Conservation (phyloP, 2,888 invertebrate species). For the Chirona hameri region DNA sequence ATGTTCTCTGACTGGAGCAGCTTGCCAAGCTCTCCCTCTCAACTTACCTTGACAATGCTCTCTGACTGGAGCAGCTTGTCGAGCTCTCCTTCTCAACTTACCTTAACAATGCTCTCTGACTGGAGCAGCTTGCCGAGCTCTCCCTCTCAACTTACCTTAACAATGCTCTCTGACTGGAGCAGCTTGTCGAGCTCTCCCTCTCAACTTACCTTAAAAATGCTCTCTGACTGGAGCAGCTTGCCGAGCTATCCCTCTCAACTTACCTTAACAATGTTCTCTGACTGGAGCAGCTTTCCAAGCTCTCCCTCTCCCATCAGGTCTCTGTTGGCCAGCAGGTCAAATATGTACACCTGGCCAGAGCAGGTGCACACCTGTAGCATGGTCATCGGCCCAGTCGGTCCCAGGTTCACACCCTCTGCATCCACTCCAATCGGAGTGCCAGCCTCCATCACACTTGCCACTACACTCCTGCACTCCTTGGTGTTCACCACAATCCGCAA, state of each 20-base stretch:
- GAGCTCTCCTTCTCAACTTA: conserved; percentile 68
- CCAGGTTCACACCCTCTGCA: conserved; percentile 89
- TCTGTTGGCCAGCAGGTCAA: conserved; percentile 82
- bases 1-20: conserved; percentile 76
- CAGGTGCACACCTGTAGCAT: conserved; percentile 69
- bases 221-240: conserved; percentile 71
- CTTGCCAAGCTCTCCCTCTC: conserved; percentile 70
- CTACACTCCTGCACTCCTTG: conserved; percentile 71
- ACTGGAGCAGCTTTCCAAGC: conserved; percentile 73
- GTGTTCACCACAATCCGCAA: conserved; percentile 75
- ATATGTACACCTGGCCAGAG: conserved; percentile 76
- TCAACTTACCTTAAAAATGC: conserved; percentile 71
- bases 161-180: conserved; percentile 72
- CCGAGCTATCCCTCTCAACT: conserved; percentile 71
- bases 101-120: conserved; percentile 75
- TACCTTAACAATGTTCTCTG: conserved; percentile 75
- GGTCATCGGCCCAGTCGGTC: conserved; percentile 81
- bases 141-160: conserved; percentile 72
- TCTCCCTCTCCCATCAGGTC: conserved; percentile 72
- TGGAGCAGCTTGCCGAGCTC: conserved; percentile 77
- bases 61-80: conserved; percentile 74
- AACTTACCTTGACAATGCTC: conserved; percentile 71
- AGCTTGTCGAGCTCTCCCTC: conserved; percentile 74
- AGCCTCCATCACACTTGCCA: conserved; percentile 45
- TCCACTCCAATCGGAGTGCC: conserved; percentile 68